Evolutionary conservation across 2,113 vertebrate species (phyloP), one percentile per base, ranked within the genome.

Genomic region (Pao palembangensis): DNA sequence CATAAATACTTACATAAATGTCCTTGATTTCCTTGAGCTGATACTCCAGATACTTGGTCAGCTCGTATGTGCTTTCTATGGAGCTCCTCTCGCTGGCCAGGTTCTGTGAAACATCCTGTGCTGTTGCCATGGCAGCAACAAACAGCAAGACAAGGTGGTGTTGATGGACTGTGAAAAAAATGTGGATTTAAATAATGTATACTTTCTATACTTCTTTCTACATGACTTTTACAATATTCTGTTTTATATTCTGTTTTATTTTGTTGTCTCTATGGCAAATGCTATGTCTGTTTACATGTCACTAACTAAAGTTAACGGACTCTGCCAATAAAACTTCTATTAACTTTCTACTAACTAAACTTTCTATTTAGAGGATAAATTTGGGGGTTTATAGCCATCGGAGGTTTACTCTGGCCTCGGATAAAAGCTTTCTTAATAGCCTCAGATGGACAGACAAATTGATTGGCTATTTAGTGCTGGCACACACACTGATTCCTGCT

Each of bases 11-110:
- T 88, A 98, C 96, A 20, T 98, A 98, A 80, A 95, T 93, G 75
- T 94, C 93, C 75, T 95, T 95, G 84, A 98, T 93, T 76, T 94
- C 93, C 72, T 94, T 95, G 66, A 98, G 94, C 85, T 98, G 96
- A 74, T 96, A 95, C 86, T 98, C 95, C 92, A 98, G 92, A 88
- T 97, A 98, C 71, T 95, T 96, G 75, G 96, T 98, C 73, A 98
- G 92, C 88, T 98, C 95, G 42, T 98, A 98, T 8, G 94, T 98
- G 83, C 96, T 94, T 81, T 98, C 95, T 78, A 98, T 96, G 8
- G 94, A 95, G 64, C 91, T 94, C 75, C 93, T 93, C 57, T 96
- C 90, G 16, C 80, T 89, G 81, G 91, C 58, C 91, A 93, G 67
- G 87, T 80, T 88, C 90, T 92, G 85, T 81, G 93, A 78, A 79